Percentiles rank a stretch among this genome's conserved stretches.
Evolutionary conservation across 2,113 vertebrate species (phyloP).

Genomic region (Pelecanoides urinatrix): DNA sequence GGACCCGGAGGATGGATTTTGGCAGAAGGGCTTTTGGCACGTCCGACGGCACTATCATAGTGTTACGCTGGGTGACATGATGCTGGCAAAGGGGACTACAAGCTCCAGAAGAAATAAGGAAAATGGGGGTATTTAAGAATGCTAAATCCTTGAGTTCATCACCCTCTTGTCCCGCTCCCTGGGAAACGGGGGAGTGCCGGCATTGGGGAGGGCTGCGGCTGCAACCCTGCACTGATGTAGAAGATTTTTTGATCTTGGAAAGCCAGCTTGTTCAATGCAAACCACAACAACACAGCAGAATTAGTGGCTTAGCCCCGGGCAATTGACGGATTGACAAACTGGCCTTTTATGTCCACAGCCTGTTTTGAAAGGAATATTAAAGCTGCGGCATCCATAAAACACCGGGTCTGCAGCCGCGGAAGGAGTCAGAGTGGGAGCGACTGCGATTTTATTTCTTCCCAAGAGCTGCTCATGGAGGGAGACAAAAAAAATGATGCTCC

Average conservation of each 20-base stretch:
- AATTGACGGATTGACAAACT: not conserved
- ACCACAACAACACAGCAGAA: not conserved
- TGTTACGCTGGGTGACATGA: fast-evolving
- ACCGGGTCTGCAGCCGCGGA: not conserved
- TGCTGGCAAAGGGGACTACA: too few species aligned
- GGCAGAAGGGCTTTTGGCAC: not conserved
- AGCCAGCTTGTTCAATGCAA: not conserved
- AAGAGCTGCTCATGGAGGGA: not conserved
- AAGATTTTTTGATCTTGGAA: not conserved
- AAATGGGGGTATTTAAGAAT: not conserved
- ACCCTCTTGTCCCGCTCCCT: not conserved
- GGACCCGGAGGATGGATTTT: not conserved
- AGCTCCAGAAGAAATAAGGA: not conserved
- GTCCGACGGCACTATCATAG: fast-evolving
- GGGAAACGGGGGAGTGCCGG: not conserved
- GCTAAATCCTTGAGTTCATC: not conserved
- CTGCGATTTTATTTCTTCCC: not conserved
- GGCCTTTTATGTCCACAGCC: not conserved
- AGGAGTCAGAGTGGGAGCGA: not conserved
- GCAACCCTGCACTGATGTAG: fast-evolving
- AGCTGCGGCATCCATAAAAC: not conserved
- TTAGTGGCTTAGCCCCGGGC: not conserved
- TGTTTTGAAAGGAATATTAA: not conserved
- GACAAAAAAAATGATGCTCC: not conserved
- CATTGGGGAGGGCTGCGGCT: fast-evolving